A percentile compares a stretch with the other conserved stretches of the same genome.
These are phyloP conservation scores for Halcyon senegalensis DNA, from an alignment of 2,113 vertebrate species.

Conservation along the genomic window DNA sequence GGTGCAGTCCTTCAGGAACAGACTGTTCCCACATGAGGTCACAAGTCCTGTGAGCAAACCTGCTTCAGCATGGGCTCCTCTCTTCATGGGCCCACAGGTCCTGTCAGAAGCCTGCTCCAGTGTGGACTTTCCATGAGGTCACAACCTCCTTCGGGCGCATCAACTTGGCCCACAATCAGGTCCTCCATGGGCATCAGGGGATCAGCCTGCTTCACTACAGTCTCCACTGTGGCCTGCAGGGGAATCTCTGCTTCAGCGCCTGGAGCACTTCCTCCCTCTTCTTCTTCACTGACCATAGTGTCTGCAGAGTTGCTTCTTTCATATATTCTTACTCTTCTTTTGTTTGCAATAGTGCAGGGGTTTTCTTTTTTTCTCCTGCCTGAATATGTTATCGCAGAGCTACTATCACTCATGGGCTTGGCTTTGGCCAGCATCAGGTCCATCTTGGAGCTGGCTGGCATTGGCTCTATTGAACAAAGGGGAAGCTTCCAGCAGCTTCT, in stretches of 20 bases:
- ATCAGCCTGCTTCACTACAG: neutral
- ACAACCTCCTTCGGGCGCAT: neutral
- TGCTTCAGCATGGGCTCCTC: neutral
- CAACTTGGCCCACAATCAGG: neutral
- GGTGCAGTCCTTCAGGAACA: neutral
- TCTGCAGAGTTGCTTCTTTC: neutral
- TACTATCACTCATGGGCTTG: fast-evolving
- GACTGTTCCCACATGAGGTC: neutral
- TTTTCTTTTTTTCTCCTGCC: neutral
- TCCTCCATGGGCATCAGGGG: neutral
- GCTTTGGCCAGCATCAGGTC: fast-evolving
- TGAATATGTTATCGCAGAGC: neutral
- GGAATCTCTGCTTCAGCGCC: neutral
- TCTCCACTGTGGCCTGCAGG: fast-evolving
- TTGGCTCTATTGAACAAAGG: fast-evolving
- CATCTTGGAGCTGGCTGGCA: neutral
- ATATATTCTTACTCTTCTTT: neutral
- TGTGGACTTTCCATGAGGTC: neutral
- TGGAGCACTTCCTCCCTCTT: fast-evolving
- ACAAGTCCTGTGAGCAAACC: neutral
- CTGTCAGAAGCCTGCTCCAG: neutral
- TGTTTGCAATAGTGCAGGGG: neutral
- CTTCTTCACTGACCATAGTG: too few relatives aligned
- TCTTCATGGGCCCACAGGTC: neutral
- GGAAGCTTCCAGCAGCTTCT: neutral